Evolutionary conservation across 2,113 vertebrate species (phyloP).

Genomic region (Actinemys pallida): DNA sequence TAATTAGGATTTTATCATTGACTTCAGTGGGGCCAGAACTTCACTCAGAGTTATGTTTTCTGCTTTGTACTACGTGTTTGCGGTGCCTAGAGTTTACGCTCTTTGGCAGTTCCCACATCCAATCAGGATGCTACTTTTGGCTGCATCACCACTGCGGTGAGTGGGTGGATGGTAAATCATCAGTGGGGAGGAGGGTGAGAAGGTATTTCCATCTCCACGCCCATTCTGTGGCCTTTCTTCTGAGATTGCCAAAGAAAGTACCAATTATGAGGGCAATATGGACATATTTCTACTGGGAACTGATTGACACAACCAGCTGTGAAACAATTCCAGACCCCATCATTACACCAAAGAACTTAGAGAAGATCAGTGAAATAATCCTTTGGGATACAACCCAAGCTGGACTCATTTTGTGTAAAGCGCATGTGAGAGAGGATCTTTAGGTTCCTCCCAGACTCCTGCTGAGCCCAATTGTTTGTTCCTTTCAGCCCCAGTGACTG

Average conservation of each 20-base stretch:
- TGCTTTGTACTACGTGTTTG: background rate
- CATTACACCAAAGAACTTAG: background rate
- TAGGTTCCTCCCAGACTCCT: background rate
- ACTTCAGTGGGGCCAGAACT: background rate
- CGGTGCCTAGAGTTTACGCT: background rate
- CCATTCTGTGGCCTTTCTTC: background rate
- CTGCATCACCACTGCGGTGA: fast-evolving
- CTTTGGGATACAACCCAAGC: background rate
- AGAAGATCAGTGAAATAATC: background rate
- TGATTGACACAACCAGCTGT: background rate
- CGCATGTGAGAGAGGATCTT: background rate
- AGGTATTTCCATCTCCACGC: background rate
- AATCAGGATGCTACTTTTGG: background rate
- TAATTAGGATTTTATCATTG: background rate
- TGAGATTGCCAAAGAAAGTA: background rate
- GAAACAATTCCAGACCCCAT: background rate
- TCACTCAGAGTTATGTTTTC: background rate
- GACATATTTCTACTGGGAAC: background rate
- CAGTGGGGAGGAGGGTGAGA: background rate
- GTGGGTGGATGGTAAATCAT: background rate
- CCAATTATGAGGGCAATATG: background rate
- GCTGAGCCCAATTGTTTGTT: background rate
- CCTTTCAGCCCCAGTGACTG: background rate
- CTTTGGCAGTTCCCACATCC: background rate
- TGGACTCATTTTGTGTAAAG: background rate